Evolutionary conservation across 1,140 invertebrate genomes (phyloP), one percentile per base, ranked within the genome.

Genomic region (Chymomyza costata): DNA sequence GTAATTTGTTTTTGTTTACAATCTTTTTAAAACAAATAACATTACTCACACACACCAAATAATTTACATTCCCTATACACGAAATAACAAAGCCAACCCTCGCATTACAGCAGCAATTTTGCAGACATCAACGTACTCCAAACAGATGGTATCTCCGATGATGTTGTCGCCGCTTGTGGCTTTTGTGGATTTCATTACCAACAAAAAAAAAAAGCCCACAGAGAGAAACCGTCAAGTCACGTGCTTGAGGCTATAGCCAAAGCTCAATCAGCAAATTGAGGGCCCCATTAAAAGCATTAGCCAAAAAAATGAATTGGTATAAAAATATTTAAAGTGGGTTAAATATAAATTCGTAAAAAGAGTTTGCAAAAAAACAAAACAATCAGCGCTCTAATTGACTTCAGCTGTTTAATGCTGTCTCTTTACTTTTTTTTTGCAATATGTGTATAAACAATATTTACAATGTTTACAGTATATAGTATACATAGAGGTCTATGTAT

Each of bases 161-260:
- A 25, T 38, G 10, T 54, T 10, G 10, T 43, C 39, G 32, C 14
- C 8, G 39, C 47, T 16, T 38, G 40, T 52, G 10, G 1, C 28
- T 44, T 7, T 15, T 37, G 16, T 15, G 6, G 10, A 35, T 69
- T 65, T 48, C 55, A 70, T 58, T 62, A 46, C 47, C 47, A 50
- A 65, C n/a, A n/a, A n/a, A n/a, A n/a, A n/a, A n/a, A n/a, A n/a
- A n/a, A n/a, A n/a, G n/a, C n/a, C n/a, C n/a, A n/a, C n/a, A n/a
- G n/a, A n/a, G n/a, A n/a, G n/a, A n/a, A n/a, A 71, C 38, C 43
- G 62, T 41, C 66, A 52, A 78, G 62, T 76, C 71, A 76, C 71
- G 71, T 78, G 71, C 71, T 65, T 31, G 32, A 53, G 66, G 39
- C 37, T 41, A 60, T 61, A 59, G 45, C 32, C 57, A 15, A 3